Base-by-base conservation (phyloP, 2,797 vertebrate species). In the Artibeus lituratus region DNA sequence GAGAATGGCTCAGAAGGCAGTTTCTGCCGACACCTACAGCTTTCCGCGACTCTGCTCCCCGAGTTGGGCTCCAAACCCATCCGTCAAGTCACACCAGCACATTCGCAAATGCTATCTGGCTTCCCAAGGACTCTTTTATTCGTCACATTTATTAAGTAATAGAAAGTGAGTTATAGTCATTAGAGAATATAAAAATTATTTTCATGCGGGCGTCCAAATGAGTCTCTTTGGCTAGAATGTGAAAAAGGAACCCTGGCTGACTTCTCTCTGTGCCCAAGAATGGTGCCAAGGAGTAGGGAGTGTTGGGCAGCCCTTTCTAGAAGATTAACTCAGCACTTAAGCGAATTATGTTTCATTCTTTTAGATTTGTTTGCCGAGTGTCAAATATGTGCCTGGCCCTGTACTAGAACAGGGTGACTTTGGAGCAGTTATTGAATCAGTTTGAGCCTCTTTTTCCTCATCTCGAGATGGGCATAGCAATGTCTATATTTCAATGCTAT, bases 151-250 rank as follows among this genome's bases (percentile, higher is more conserved):
- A 94, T 72, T 94, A 96, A 96, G 93, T 92, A 96, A 96, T 93
- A 96, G 95, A 97, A 96, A 96, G 94, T 97, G 96, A 97, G 91
- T 97, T 96, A 97, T 81, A 65, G 96, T 95, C 8, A 2, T 94
- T 96, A 95, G 51, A 93, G 93, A 96, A 94, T 90, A 97, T 93
- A 96, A 96, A 95, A 97, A 83, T 96, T 84, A 94, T 92, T 96
- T 97, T 91, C 89, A 69, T 87, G 92, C 65, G 88, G 95, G 93
- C 82, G 44, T 92, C 87, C 87, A 83, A 93, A 93, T 94, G 91
- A 92, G 44, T 92, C 19, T 93, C 85, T 82, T 87, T 76, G 65
- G 78, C 77, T 94, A 67, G 35, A 82, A 87, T 44, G 55, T 93
- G 89, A 90, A 85, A 87, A 92, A 94, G 35, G 87, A 95, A 72